Evolutionary conservation across 1,140 invertebrate species (phyloP).

Genomic region (Heliothis subflexa): DNA sequence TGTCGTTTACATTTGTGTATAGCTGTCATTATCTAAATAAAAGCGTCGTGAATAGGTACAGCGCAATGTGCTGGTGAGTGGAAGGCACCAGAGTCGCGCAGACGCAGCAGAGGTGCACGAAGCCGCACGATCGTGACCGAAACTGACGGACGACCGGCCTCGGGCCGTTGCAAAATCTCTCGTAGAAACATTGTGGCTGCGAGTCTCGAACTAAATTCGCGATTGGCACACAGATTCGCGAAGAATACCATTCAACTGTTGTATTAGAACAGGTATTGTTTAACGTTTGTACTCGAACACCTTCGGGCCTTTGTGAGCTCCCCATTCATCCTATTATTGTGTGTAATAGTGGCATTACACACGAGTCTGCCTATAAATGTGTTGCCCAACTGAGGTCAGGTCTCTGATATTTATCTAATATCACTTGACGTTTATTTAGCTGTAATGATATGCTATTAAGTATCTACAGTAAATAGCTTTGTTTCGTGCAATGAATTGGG

Average conservation of each 20-base stretch:
- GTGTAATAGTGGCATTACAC: slow-evolving; percentile 41
- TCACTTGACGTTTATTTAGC: slow-evolving; percentile 49
- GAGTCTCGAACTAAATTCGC: slow-evolving; percentile 72
- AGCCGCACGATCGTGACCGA: slow-evolving; percentile 68
- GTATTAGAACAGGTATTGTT: slow-evolving; percentile 58
- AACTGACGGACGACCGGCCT: slow-evolving; percentile 67
- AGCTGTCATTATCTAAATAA: slow-evolving; percentile 38
- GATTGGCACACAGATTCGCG: slow-evolving; percentile 70
- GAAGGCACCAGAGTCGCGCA: slow-evolving; percentile 37
- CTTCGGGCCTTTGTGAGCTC: slow-evolving; percentile 47
- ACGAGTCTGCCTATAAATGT: slow-evolving; percentile 39
- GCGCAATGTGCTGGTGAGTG: slow-evolving; percentile 10
- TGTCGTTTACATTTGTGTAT: background rate
- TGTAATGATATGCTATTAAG: slow-evolving; percentile 45
- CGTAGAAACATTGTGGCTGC: slow-evolving; percentile 68
- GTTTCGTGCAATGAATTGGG: slow-evolving; percentile 13
- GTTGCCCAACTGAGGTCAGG: slow-evolving; percentile 43
- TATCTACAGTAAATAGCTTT: slow-evolving; percentile 24
- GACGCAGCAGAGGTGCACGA: slow-evolving; percentile 61
- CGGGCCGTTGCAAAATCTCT: slow-evolving; percentile 72
- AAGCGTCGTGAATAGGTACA: slow-evolving; percentile 36
- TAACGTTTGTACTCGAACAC: slow-evolving; percentile 43
- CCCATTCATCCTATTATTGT: slow-evolving; percentile 45
- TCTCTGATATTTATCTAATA: slow-evolving; percentile 46
- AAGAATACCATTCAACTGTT: slow-evolving; percentile 62